These are phyloP conservation scores for Leucoraja erinaceus DNA, from an alignment of 2,113 vertebrate genomes.

Conservation along the genomic window DNA sequence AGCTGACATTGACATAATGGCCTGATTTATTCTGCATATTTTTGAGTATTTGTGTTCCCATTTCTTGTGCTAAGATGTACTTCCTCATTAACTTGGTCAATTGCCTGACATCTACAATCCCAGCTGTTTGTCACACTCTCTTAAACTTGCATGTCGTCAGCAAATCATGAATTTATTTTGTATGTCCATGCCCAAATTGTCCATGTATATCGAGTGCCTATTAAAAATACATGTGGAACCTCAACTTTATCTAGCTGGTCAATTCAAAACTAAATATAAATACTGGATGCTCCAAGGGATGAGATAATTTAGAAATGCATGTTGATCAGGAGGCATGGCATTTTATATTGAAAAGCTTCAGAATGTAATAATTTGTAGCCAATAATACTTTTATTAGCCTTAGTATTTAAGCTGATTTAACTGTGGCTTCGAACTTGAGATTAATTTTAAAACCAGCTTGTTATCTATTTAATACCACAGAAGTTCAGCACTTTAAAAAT, in stretches of 20 bases:
- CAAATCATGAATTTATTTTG: not conserved
- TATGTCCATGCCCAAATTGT: not conserved
- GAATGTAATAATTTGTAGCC: not conserved
- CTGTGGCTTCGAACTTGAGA: not conserved
- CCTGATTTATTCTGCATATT: no score
- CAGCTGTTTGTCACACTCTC: not conserved
- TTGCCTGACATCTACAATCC: not conserved
- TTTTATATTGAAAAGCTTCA: not conserved
- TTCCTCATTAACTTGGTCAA: not conserved
- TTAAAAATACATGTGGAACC: not conserved
- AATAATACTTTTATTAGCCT: not conserved
- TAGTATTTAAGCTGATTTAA: not conserved
- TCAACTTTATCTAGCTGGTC: not conserved
- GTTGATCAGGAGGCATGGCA: not conserved
- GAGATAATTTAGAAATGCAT: not conserved
- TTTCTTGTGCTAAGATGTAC: not conserved
- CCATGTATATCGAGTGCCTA: not conserved
- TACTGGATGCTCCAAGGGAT: not conserved
- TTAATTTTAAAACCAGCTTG: not conserved
- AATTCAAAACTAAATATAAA: not conserved
- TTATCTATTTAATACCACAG: not conserved
- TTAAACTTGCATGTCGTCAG: not conserved
- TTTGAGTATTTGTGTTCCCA: no score
- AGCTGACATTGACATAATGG: no score
- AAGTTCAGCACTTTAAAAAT: not conserved